Base-by-base conservation (phyloP, 2,888 invertebrate genomes). In the Dryocosmus kuriphilus region DNA sequence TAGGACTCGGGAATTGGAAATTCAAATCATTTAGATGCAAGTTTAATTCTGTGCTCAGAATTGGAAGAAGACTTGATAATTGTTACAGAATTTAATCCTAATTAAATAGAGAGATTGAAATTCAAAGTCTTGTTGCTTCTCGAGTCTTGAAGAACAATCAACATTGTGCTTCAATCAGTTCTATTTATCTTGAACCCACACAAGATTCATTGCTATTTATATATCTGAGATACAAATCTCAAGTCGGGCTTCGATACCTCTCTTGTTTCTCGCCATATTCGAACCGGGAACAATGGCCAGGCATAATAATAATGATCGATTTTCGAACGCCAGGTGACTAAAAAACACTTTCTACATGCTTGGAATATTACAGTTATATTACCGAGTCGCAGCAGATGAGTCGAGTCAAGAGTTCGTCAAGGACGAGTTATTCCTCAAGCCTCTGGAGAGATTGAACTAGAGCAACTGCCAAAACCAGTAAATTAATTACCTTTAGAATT, bases 321-420 rank as follows among this genome's bases (percentile, higher is more conserved):
- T 22, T 63, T 38, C n/a, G 22, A 63, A 35, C 14, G 16, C 16
- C 16, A 60, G 14, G 60, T 60, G 27, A 60, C 27, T 24, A 67
- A 16, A 67, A 16, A 46, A 67, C 67, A 67, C 67, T 46, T 67
- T 67, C 41, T 67, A 46, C 41, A 67, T 67, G 41, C 22, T 63
- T 71, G n/a, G 9, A 11, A 51, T 9, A 27, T 71, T 71, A 30
- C 51, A 71, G 71, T 30, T 14, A n/a, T n/a, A 27, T 51, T 32
- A 16, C 24, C 65, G 27, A n/a, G n/a, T 27, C 27, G 11, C 46
- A 16, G 67, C 19, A 41, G 51, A 71, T 71, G 51, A 71, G n/a
- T 51, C 19, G n/a, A 55, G 30, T 30, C 32, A n/a, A 46, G 51
- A 51, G 35, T 22, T 35, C 35, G 22, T n/a, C 51, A 71, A 71